Evolutionary conservation across 2,888 invertebrate genomes (phyloP).

Genomic region (Hemithea aestivaria): DNA sequence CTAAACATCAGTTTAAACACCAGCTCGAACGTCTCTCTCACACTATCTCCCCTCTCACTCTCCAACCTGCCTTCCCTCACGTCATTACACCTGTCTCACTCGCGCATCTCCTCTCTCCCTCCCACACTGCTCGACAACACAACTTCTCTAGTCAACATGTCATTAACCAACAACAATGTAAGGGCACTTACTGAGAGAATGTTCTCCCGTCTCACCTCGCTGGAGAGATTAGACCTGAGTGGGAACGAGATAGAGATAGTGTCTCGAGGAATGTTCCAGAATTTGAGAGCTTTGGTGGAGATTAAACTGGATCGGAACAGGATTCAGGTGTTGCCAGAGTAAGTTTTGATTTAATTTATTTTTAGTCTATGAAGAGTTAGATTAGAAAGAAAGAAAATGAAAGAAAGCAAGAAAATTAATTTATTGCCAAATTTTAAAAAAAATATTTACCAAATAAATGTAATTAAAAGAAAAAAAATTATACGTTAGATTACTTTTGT

Average conservation of each 20-base stretch:
- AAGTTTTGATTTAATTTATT: slow-evolving; percentile 17
- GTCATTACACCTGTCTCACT: not conserved
- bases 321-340: slow-evolving; percentile 22
- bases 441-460: no score
- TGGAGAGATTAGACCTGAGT: slow-evolving; percentile 2
- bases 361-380: not conserved
- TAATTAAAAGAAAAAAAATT: no score
- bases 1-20: not conserved
- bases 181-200: not conserved
- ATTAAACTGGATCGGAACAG: slow-evolving; percentile 1
- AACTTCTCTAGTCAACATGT: slow-evolving; percentile 18
- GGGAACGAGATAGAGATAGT: not conserved
- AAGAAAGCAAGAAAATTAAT: no score
- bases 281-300: not conserved
- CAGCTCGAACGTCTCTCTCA: not conserved
- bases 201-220: not conserved
- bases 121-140: slow-evolving; percentile 3
- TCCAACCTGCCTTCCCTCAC: slow-evolving; percentile 2
- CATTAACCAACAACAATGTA: slow-evolving; percentile 23
- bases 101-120: slow-evolving; percentile 2
- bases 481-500: no score
- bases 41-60: slow-evolving; percentile 8
- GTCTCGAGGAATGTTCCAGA: not conserved
- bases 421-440: no score
- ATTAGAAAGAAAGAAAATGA: no score